Evolutionary conservation across 2,888 invertebrate genomes (phyloP), one percentile per base, ranked within the genome.

Genomic region (Flexamia atlantica): DNA sequence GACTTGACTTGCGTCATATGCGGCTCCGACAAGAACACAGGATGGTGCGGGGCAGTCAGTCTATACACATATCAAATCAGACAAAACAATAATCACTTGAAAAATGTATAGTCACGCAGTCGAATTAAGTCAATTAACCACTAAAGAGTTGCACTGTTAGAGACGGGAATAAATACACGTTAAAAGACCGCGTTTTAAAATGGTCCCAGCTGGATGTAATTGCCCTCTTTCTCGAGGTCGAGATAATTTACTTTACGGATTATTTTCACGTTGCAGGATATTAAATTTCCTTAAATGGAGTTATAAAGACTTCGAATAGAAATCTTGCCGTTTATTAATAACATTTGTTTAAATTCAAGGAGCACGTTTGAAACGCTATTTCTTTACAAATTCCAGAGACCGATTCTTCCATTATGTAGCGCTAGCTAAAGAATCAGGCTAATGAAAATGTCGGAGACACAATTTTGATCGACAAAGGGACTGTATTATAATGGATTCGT

Each of bases 401-500:
- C 9, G 4, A 9, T 36, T 46, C 7, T 14, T 46, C 46, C 14
- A 9, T 9, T 12, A 17, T 14, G 46, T 46, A 2, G 12, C 17
- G 46, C 20, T 14, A 23, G 9, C 23, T 57, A 3, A 57, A 23
- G 23, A 23, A 23, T 20, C 23, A 57, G 57, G 20, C 23, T 57
- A 57, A 7, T 57, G 23, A 25, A 57, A 64, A 64, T 28, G 28
- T 64, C 64, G 28, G 5, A 17, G 64, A 14, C 64, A 12, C 5
- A 3, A 28, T 28, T 30, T 64, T 64, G 28, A 12, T 28, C 64
- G 30, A 64, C 64, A 64, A 64, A 28, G 12, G 28, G 30, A 17
- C 28, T 30, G 30, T 64, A 64, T 64, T 64, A 14, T 5, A 30
- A 64, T 64, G 28, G 17, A 64, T 64, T 30, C 30, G 64, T 64